Percentiles rank a stretch among this genome's conserved stretches.
Evolutionary conservation across 2,113 vertebrate genomes (phyloP).

Genomic region (Bambusicola thoracicus): DNA sequence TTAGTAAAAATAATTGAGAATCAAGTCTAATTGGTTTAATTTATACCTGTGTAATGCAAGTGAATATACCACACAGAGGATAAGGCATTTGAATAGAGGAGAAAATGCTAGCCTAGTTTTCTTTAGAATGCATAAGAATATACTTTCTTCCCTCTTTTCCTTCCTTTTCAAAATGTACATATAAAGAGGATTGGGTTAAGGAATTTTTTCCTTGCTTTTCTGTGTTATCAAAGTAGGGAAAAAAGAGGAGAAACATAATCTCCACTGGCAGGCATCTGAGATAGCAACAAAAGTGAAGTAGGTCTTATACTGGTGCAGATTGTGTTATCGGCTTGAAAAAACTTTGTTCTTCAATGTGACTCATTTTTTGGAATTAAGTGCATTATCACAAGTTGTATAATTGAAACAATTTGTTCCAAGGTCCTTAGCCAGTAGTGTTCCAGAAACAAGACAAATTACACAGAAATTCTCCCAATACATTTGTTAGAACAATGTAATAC

Average conservation of each 20-base stretch:
- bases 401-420: constrained; percentile 63
- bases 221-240: not conserved
- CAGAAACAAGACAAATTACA: constrained; percentile 73
- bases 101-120: not conserved
- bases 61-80: not conserved
- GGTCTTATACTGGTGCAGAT: constrained; percentile 16
- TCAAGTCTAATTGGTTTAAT: not conserved
- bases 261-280: not conserved
- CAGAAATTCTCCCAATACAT: constrained; percentile 70
- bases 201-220: not conserved
- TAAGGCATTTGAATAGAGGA: not conserved
- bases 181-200: not conserved
- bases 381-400: constrained; percentile 16
- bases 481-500: constrained; percentile 77
- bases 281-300: not conserved
- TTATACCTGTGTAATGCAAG: not conserved
- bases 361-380: constrained; percentile 8
- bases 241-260: not conserved
- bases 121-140: not conserved
- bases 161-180: not conserved
- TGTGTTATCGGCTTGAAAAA: not conserved
- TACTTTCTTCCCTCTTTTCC: not conserved
- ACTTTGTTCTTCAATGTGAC: not conserved
- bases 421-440: constrained; percentile 64
- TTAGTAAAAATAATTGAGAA: not conserved